Evolutionary conservation across 2,888 invertebrate genomes (phyloP).

Genomic region (Meiosimyza platycephala): DNA sequence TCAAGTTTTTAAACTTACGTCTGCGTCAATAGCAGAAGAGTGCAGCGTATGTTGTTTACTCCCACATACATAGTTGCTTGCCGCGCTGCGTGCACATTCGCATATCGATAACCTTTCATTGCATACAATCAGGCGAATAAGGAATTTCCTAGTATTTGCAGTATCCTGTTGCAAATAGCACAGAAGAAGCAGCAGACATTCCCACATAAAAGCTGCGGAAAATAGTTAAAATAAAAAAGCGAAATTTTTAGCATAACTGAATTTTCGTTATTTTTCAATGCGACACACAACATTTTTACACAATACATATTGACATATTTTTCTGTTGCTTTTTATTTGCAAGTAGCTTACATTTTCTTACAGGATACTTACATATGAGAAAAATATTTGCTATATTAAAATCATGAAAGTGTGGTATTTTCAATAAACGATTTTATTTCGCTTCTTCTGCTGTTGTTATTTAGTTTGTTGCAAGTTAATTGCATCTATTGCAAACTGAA

Average conservation of each 20-base stretch:
- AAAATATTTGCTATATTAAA: too few relatives aligned
- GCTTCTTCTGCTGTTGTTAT: neutral
- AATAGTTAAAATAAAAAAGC: neutral
- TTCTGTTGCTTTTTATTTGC: too few relatives aligned
- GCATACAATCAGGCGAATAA: conserved; percentile 29
- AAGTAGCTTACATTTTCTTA: too few relatives aligned
- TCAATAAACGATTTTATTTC: neutral
- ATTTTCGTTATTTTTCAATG: neutral
- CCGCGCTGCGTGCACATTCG: too few relatives aligned
- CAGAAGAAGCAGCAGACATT: too few relatives aligned
- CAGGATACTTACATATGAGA: too few relatives aligned
- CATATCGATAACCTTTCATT: conserved; percentile 8
- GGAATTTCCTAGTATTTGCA: conserved; percentile 16
- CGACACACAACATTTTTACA: too few relatives aligned
- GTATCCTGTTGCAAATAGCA: conserved; percentile 14
- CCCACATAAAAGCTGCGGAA: conserved; percentile 7
- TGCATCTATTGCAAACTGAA: conserved; percentile 17
- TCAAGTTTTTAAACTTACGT: too few relatives aligned
- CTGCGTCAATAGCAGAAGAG: too few relatives aligned
- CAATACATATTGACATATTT: neutral
- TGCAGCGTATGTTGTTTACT: too few relatives aligned
- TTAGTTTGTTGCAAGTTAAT: conserved; percentile 12
- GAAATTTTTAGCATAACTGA: neutral
- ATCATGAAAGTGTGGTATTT: too few relatives aligned
- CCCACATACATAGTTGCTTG: too few relatives aligned